These are phyloP conservation scores for Chrysina gloriosa DNA, from an alignment of 2,888 invertebrate genomes.

Conservation along the genomic window DNA sequence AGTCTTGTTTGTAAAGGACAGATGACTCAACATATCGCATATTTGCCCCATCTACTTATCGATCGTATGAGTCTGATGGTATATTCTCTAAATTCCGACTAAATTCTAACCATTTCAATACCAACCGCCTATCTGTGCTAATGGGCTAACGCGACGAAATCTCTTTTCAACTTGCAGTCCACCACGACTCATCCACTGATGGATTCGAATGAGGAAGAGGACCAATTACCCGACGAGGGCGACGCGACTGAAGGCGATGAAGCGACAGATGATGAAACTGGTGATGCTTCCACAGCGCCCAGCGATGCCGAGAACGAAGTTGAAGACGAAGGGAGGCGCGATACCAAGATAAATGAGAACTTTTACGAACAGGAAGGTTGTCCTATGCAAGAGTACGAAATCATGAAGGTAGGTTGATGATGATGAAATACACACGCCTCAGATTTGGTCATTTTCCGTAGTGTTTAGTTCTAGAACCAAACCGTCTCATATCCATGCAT, in stretches of 20 bases:
- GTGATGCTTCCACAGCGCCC: constrained; percentile 36
- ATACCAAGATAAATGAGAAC: constrained; percentile 56
- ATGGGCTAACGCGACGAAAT: constrained; percentile 6
- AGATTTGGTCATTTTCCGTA: too few species aligned
- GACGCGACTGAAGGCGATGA: constrained; percentile 11
- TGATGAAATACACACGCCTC: too few species aligned
- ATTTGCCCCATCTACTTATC: too few species aligned
- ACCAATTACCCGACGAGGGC: constrained; percentile 6
- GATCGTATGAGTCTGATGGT: too few species aligned
- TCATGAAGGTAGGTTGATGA: constrained; percentile 76
- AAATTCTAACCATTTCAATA: too few species aligned
- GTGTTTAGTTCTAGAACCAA: too few species aligned
- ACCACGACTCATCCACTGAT: not conserved
- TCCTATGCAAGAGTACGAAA: constrained; percentile 76
- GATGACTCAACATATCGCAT: too few species aligned
- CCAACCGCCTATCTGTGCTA: too few species aligned
- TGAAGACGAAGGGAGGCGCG: constrained; percentile 53
- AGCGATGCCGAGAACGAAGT: constrained; percentile 60
- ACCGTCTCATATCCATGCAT: too few species aligned
- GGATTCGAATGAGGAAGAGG: constrained; percentile 1
- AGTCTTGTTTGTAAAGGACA: too few species aligned
- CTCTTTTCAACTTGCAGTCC: constrained; percentile 24
- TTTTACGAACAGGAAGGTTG: constrained; percentile 67
- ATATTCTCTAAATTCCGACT: too few species aligned
- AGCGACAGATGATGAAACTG: constrained; percentile 1